A percentile compares a stretch with the other conserved stretches of the same genome.
These are phyloP conservation scores for Ephialtes manifestator DNA, from an alignment of 2,888 invertebrate species.

Conservation along the genomic window DNA sequence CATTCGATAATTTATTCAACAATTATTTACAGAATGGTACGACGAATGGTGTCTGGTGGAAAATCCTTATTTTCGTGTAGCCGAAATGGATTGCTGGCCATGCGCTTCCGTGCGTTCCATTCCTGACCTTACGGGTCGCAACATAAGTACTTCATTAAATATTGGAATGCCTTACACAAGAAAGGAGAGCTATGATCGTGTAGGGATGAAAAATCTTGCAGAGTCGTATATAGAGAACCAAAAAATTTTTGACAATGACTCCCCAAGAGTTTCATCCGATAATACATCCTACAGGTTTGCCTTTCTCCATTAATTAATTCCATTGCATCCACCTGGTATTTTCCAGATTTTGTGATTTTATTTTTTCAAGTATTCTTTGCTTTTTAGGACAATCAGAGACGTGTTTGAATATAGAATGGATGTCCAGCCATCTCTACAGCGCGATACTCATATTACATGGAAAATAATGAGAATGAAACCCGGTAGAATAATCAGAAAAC, in stretches of 20 bases:
- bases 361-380: conserved; percentile 35
- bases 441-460: conserved; percentile 87
- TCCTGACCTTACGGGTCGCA: conserved; percentile 89
- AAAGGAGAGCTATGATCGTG: conserved; percentile 88
- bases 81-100: conserved; percentile 95
- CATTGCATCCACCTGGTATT: not conserved
- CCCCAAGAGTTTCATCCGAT: conserved; percentile 87
- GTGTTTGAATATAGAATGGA: conserved; percentile 77
- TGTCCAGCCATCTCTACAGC: conserved; percentile 74
- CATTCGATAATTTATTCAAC: not conserved
- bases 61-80: conserved; percentile 93
- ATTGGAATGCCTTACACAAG: conserved; percentile 88
- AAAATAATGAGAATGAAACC: conserved; percentile 92
- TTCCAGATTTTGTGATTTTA: not conserved
- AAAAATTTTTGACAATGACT: conserved; percentile 89
- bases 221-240: conserved; percentile 88
- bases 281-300: conserved; percentile 76
- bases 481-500: conserved; percentile 90
- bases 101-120: conserved; percentile 91
- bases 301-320: not conserved
- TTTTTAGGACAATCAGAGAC: conserved; percentile 77
- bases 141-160: conserved; percentile 87
- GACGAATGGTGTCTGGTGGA: conserved; percentile 94
- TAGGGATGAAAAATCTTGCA: conserved; percentile 87
- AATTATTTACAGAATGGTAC: conserved; percentile 89